Conservation (phyloP, 2,888 invertebrate genomes). For the Periphyllus acericola region DNA sequence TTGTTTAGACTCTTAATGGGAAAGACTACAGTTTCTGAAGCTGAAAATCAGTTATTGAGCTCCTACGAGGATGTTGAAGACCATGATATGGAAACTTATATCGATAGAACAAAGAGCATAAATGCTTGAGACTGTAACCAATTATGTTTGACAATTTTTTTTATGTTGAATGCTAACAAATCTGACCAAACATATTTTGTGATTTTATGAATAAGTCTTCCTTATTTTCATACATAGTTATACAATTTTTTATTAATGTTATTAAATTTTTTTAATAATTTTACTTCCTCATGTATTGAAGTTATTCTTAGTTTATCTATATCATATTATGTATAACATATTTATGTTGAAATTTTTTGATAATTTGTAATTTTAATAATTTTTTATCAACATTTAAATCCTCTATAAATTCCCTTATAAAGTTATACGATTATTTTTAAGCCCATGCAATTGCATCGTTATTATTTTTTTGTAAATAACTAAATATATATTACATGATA, state of each 20-base stretch:
- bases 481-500: neutral
- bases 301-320: neutral
- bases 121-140: slow-evolving; percentile 46
- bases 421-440: neutral
- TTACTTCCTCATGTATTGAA: neutral
- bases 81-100: slow-evolving; percentile 26
- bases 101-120: slow-evolving; percentile 51
- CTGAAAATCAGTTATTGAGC: slow-evolving; percentile 60
- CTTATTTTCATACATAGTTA: neutral
- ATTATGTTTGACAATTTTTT: neutral
- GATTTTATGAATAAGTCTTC: neutral
- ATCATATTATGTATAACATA: neutral
- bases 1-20: slow-evolving; percentile 49
- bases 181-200: neutral
- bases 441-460: neutral
- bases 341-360: neutral
- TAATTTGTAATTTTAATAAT: neutral
- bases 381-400: neutral
- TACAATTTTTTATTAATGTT: neutral
- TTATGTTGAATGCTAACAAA: neutral
- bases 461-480: neutral
- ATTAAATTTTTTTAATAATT: neutral
- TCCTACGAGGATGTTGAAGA: slow-evolving; percentile 60
- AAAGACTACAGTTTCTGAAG: slow-evolving; percentile 58
- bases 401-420: neutral